Evolutionary conservation across 2,797 vertebrate species (phyloP).

Genomic region (Labeo calbasu): DNA sequence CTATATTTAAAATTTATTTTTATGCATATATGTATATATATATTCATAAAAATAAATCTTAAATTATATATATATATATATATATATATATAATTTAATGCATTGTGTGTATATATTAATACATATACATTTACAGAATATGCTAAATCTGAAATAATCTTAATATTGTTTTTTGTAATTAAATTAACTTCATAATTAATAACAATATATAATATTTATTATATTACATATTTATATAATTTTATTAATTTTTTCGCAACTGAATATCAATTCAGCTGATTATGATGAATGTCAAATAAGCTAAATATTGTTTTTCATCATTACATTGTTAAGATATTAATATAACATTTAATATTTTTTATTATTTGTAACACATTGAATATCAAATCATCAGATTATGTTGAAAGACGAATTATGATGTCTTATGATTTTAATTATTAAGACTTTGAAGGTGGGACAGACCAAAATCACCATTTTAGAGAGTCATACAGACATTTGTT

Average conservation of each 20-base stretch:
- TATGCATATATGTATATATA: too few relatives aligned
- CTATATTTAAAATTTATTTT: too few relatives aligned
- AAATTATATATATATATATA: too few relatives aligned
- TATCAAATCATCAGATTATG: neutral
- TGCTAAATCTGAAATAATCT: neutral
- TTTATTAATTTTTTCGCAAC: neutral
- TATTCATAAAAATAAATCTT: too few relatives aligned
- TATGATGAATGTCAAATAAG: neutral
- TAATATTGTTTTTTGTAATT: too few relatives aligned
- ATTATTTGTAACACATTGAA: neutral
- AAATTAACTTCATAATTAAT: too few relatives aligned
- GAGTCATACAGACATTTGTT: too few relatives aligned
- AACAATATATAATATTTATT: neutral
- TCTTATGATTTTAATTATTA: too few relatives aligned
- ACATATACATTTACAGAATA: neutral
- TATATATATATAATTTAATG: too few relatives aligned
- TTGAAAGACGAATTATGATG: neutral
- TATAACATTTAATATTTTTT: neutral
- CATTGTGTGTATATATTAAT: too few relatives aligned
- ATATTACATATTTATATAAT: neutral
- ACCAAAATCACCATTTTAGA: too few relatives aligned
- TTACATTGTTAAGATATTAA: neutral
- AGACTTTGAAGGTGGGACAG: too few relatives aligned
- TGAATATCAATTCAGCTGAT: neutral
- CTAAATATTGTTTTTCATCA: neutral